A percentile compares a stretch with the other conserved stretches of the same genome.
Conservation (phyloP, 2,888 invertebrate genomes). For the Fragum sueziense region DNA sequence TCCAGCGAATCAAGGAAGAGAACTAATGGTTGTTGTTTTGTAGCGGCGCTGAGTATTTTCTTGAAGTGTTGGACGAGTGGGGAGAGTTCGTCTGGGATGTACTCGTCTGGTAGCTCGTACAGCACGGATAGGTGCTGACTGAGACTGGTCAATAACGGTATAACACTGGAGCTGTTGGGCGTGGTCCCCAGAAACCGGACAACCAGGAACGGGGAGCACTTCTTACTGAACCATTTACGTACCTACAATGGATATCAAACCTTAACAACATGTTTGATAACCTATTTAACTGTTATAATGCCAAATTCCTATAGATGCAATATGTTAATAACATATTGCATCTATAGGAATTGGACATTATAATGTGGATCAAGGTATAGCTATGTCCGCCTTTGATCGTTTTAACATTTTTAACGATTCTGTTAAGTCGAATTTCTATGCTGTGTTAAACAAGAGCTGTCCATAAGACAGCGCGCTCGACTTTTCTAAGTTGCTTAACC, state of each 20-base stretch:
- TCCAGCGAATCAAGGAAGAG: conserved; percentile 98
- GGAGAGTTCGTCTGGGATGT: conserved; percentile 97
- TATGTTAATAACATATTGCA: too few relatives aligned
- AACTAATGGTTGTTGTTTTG: conserved; percentile 88
- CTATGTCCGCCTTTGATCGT: too few relatives aligned
- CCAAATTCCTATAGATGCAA: too few relatives aligned
- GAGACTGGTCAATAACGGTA: conserved; percentile 96
- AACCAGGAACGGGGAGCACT: conserved; percentile 88
- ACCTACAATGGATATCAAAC: conserved; percentile 53
- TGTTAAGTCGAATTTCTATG: too few relatives aligned
- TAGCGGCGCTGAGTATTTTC: conserved; percentile 88
- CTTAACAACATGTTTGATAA: too few relatives aligned
- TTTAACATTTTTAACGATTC: too few relatives aligned
- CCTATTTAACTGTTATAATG: too few relatives aligned
- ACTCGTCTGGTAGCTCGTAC: conserved; percentile 85
- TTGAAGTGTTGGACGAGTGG: conserved; percentile 98
- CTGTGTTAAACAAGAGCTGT: too few relatives aligned
- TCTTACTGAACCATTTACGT: conserved; percentile 63
- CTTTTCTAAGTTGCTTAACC: too few relatives aligned
- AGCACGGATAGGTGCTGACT: conserved; percentile 93
- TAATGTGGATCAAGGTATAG: too few relatives aligned
- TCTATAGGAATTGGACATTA: too few relatives aligned
- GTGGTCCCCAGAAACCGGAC: conserved; percentile 97
- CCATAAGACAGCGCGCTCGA: too few relatives aligned
- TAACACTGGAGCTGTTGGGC: conserved; percentile 96